phyloP scores from a whole-genome alignment of 1,140 invertebrate species.

The Drosophila funebris region DNA sequence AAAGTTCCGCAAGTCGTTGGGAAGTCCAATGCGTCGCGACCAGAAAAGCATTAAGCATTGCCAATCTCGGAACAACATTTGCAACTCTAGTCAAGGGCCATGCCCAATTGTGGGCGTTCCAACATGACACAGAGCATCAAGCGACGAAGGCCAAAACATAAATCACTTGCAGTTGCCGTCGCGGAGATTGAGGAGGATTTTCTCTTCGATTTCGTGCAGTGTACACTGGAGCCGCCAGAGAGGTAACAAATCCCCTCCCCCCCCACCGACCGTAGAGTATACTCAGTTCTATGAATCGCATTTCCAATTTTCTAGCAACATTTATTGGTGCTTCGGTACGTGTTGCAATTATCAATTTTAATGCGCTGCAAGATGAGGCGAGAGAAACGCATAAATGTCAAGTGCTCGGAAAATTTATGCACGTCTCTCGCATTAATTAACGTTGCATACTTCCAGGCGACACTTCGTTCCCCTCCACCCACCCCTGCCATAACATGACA shows the following conservation, averaged over 20 bases:
- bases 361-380: constrained; percentile 45
- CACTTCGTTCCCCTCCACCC: neutral
- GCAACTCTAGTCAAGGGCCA: neutral
- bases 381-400: constrained; percentile 70
- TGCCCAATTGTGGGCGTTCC: constrained; percentile 22
- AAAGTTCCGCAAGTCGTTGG: constrained; percentile 60
- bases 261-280: neutral
- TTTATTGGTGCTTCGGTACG: constrained; percentile 54
- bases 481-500: neutral
- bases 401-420: constrained; percentile 74
- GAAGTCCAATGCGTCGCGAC: constrained; percentile 8
- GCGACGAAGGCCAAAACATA: constrained; percentile 26
- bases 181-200: constrained; percentile 59
- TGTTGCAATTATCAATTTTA: constrained; percentile 78
- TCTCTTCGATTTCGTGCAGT: constrained; percentile 76
- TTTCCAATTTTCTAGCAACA: neutral
- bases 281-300: neutral
- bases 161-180: constrained; percentile 8
- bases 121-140: constrained; percentile 26
- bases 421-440: constrained; percentile 75
- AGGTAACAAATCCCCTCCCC: too few species aligned
- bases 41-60: neutral
- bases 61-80: neutral
- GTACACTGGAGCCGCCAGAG: constrained; percentile 67
- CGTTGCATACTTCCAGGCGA: constrained; percentile 56